Percentiles rank a stretch among this genome's conserved stretches.
Evolutionary conservation across 2,113 vertebrate genomes (phyloP).

Genomic region (Arothron firmamentum): DNA sequence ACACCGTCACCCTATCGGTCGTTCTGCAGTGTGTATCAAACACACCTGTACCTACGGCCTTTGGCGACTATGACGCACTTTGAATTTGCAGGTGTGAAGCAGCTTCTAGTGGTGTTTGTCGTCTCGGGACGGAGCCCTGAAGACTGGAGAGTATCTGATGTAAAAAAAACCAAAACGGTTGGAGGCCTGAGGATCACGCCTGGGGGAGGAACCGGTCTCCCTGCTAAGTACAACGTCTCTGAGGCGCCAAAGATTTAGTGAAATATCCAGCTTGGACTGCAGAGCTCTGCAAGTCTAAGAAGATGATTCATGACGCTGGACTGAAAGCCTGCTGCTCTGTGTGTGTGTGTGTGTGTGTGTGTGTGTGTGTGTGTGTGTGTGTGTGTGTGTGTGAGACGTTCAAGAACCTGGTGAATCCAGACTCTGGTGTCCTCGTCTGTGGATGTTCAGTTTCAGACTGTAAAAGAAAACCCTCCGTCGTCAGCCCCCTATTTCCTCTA

Average conservation of each 20-base stretch:
- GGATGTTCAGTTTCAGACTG: slow-evolving; percentile 6
- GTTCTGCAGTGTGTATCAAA: neutral
- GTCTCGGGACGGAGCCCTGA: neutral
- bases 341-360: no score
- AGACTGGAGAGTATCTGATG: neutral
- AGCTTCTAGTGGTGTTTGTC: neutral
- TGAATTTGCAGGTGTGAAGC: neutral
- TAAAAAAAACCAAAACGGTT: neutral
- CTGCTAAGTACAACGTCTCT: neutral
- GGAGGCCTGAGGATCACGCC: neutral
- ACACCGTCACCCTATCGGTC: slow-evolving; percentile 13
- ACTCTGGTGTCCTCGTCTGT: neutral
- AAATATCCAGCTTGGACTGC: neutral
- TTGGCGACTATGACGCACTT: slow-evolving; percentile 12
- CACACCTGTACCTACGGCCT: neutral
- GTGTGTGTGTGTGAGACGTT: no score
- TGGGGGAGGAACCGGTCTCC: neutral
- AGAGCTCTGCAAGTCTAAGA: slow-evolving; percentile 3
- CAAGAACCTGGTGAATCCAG: neutral
- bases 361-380: no score
- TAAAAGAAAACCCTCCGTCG: neutral
- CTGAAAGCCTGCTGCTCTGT: slow-evolving; percentile 7
- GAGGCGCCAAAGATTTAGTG: neutral
- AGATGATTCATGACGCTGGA: slow-evolving; percentile 26
- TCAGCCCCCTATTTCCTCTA: slow-evolving; percentile 1